Percentiles rank a stretch among this genome's conserved stretches.
Conservation (phyloP, 2,113 vertebrate species). For the Mus pahari region DNA sequence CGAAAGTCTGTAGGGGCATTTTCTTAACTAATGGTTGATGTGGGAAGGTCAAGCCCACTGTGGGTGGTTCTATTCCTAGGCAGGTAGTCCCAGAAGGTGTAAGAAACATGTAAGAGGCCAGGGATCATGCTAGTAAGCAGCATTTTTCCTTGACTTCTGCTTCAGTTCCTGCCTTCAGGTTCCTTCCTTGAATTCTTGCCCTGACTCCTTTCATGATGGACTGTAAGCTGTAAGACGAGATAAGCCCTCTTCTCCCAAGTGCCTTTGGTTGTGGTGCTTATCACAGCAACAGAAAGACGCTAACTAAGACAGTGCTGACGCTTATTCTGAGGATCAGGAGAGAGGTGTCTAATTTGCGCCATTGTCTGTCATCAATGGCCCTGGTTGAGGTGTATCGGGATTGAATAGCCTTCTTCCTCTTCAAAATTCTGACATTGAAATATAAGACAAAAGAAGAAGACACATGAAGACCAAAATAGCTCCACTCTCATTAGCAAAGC, state of each 20-base stretch:
- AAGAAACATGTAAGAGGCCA: not conserved
- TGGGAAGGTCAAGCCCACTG: not conserved
- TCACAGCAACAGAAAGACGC: not conserved
- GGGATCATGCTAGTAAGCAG: not conserved
- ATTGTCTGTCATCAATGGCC: not conserved
- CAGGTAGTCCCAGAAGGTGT: too few species aligned
- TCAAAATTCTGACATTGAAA: slow-evolving; percentile 21
- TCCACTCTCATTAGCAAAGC: not conserved
- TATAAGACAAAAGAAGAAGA: not conserved
- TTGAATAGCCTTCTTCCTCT: slow-evolving; percentile 20
- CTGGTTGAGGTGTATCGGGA: not conserved
- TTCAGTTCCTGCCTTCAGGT: not conserved
- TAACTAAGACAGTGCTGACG: not conserved
- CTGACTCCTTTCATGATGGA: not conserved
- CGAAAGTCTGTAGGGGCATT: not conserved
- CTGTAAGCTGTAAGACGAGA: not conserved
- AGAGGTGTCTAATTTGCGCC: not conserved
- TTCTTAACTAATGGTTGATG: not conserved
- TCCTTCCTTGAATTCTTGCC: not conserved
- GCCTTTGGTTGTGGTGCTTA: not conserved
- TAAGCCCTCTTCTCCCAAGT: not conserved
- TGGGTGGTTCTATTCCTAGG: not conserved
- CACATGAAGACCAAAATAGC: not conserved
- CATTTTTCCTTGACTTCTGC: not conserved
- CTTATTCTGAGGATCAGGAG: not conserved